Evolutionary conservation across 2,797 vertebrate species (phyloP).

Genomic region (Simalia tracyae): DNA sequence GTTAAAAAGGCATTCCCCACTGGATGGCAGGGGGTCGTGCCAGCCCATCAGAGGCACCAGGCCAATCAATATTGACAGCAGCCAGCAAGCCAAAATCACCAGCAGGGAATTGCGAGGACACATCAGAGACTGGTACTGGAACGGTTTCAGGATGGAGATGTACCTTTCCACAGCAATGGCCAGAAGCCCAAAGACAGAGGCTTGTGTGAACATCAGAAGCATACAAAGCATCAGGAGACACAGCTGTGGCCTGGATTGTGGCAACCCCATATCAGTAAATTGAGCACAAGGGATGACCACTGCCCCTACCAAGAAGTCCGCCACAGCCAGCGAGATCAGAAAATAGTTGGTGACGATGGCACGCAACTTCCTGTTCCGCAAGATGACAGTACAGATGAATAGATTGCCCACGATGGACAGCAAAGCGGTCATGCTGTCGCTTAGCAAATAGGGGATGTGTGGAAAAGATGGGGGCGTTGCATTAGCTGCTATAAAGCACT

Average conservation of each 20-base stretch:
- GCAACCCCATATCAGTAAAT: slow-evolving; percentile 31
- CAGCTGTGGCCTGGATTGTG: not conserved
- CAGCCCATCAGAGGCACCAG: slow-evolving; percentile 56
- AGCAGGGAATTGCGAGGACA: slow-evolving; percentile 31
- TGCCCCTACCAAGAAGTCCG: slow-evolving; percentile 50
- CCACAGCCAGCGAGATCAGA: slow-evolving; percentile 49
- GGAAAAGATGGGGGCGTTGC: not conserved
- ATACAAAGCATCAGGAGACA: slow-evolving; percentile 53
- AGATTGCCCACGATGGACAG: slow-evolving; percentile 50
- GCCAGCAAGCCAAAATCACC: slow-evolving; percentile 43
- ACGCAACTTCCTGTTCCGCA: slow-evolving; percentile 42
- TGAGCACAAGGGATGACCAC: slow-evolving; percentile 56
- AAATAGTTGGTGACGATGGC: slow-evolving; percentile 51
- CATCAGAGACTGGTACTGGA: slow-evolving; percentile 43
- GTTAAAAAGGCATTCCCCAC: slow-evolving; percentile 33
- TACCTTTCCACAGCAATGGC: slow-evolving; percentile 54
- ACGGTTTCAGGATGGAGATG: slow-evolving; percentile 52
- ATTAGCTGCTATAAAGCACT: not conserved
- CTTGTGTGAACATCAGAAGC: slow-evolving; percentile 50
- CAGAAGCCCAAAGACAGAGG: slow-evolving; percentile 55
- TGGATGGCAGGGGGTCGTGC: slow-evolving; percentile 16
- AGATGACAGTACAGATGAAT: slow-evolving; percentile 47
- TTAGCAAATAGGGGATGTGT: slow-evolving; percentile 41
- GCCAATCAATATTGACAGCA: slow-evolving; percentile 20
- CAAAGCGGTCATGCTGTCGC: slow-evolving; percentile 21